A percentile compares a stretch with the other conserved stretches of the same genome.
These are phyloP conservation scores for Caretta caretta DNA, from an alignment of 2,113 vertebrate species.

Conservation along the genomic window DNA sequence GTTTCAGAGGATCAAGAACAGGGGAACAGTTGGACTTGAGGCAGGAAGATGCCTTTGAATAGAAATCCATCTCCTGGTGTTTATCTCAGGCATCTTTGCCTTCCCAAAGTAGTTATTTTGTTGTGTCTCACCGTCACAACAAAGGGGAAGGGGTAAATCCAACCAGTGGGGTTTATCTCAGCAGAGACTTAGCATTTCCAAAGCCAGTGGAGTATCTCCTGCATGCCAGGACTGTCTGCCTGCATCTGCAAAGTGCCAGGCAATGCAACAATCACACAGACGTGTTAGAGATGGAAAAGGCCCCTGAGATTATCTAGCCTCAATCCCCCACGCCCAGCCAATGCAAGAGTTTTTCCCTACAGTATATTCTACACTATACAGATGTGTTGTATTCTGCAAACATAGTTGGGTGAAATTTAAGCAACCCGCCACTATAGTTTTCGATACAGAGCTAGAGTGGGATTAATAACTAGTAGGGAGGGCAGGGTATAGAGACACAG, in stretches of 20 bases:
- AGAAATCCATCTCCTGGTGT: not conserved
- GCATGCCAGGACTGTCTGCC: not conserved
- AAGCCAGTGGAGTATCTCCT: not conserved
- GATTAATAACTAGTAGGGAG: not conserved
- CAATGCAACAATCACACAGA: not conserved
- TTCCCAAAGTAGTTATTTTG: not conserved
- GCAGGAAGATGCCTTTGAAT: not conserved
- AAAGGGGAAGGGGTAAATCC: not conserved
- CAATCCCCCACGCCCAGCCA: not conserved
- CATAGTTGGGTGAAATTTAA: not conserved
- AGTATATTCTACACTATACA: not conserved
- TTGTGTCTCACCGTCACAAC: not conserved
- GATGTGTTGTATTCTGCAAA: not conserved
- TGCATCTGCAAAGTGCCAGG: not conserved
- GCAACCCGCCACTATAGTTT: not conserved
- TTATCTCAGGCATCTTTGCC: not conserved
- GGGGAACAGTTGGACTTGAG: not conserved
- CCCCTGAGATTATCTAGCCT: not conserved
- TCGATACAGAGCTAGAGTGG: not conserved
- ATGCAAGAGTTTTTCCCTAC: not conserved
- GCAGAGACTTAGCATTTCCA: not conserved
- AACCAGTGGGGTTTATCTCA: not conserved
- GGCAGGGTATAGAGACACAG: not conserved
- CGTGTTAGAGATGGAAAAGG: not conserved
- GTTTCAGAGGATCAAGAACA: not conserved